phyloP scores from a whole-genome alignment of 2,888 invertebrate genomes.

The Augochlorella aurata region DNA sequence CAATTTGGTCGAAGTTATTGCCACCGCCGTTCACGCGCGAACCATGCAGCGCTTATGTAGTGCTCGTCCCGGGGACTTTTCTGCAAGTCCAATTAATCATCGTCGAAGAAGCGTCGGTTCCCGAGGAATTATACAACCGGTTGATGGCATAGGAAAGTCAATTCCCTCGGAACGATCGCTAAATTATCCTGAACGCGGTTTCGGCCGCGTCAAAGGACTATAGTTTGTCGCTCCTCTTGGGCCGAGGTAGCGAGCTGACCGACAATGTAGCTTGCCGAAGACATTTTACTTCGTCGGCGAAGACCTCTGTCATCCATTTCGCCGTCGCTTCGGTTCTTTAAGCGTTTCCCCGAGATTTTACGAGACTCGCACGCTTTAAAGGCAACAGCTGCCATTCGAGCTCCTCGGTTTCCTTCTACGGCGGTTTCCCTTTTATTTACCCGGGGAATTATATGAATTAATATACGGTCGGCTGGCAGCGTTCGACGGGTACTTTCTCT shows the following conservation, averaged over 20 bases:
- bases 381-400: constrained; percentile 19
- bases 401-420: constrained; percentile 1
- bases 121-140: constrained; percentile 17
- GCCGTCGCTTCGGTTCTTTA: constrained; percentile 2
- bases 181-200: constrained; percentile 53
- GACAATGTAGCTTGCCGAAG: not conserved
- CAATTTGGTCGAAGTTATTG: constrained; percentile 15
- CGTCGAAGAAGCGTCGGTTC: constrained; percentile 15
- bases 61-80: constrained; percentile 5
- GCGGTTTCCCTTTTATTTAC: constrained; percentile 24
- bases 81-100: constrained; percentile 38
- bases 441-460: constrained; percentile 17
- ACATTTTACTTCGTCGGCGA: not conserved
- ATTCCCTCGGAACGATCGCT: constrained; percentile 34
- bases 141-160: constrained; percentile 42
- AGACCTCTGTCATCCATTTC: not conserved
- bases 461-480: constrained; percentile 5
- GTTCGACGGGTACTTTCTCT: constrained; percentile 37
- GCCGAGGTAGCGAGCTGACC: not conserved
- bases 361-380: not conserved
- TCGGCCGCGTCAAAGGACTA: constrained; percentile 12
- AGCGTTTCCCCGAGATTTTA: constrained; percentile 22
- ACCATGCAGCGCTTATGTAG: not conserved
- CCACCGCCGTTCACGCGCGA: not conserved
- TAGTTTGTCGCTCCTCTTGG: not conserved